Evolutionary conservation across 2,888 invertebrate genomes (phyloP).

Genomic region (Eupithecia pulchellata): DNA sequence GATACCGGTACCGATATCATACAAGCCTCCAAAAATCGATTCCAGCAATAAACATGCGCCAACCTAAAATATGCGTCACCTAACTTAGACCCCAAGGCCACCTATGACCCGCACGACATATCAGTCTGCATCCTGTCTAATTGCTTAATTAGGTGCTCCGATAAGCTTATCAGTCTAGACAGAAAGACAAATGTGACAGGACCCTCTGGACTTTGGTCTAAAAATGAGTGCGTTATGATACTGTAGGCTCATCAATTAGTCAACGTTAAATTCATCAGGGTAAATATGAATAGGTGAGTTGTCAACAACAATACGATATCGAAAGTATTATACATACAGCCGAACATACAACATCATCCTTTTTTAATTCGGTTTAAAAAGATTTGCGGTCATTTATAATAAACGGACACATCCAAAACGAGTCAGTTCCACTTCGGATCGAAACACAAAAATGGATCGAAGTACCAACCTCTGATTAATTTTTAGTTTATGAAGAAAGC

Average conservation of each 20-base stretch:
- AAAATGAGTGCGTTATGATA: neutral
- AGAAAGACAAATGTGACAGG: constrained; percentile 10
- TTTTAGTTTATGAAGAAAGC: no score
- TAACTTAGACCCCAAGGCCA: constrained; percentile 44
- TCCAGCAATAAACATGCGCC: neutral
- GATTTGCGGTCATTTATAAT: no score
- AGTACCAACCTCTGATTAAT: no score
- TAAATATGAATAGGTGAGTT: neutral
- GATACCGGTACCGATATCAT: no score
- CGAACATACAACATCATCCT: no score
- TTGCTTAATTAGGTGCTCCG: constrained; percentile 25
- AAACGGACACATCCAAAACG: no score
- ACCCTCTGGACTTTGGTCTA: constrained; percentile 15
- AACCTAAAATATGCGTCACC: no score
- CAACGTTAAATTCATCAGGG: neutral
- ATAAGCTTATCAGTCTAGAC: constrained; percentile 18
- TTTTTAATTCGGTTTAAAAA: no score
- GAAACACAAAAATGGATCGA: no score
- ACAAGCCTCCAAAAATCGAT: no score
- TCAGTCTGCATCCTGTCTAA: constrained; percentile 46
- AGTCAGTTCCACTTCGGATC: no score
- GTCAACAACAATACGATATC: neutral
- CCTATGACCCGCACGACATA: constrained; percentile 29
- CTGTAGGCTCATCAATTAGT: neutral
- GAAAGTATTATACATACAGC: no score